Percentiles rank a stretch among this genome's conserved stretches.
phyloP scores from a whole-genome alignment of 2,113 vertebrate species.

The Serinus canaria region DNA sequence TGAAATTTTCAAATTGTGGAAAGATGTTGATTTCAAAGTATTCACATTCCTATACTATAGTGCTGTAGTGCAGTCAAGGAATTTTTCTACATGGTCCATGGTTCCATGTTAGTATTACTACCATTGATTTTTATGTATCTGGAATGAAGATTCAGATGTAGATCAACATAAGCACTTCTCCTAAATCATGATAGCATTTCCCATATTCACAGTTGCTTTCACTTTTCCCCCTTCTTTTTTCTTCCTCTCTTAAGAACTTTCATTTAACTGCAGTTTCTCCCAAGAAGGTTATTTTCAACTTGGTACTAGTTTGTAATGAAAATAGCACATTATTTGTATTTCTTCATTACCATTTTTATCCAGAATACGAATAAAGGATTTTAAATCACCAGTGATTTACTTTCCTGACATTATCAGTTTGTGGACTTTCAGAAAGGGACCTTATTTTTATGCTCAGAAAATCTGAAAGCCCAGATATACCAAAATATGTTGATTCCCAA shows the following conservation, averaged over 20 bases:
- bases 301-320: background rate
- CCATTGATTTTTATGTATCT: background rate
- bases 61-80: background rate
- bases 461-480: background rate
- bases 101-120: background rate
- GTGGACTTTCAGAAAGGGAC: background rate
- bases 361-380: background rate
- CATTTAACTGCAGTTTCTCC: background rate
- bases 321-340: background rate
- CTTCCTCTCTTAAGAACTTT: background rate
- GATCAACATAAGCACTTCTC: background rate
- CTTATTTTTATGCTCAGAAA: background rate
- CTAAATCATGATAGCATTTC: background rate
- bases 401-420: background rate
- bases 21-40: background rate
- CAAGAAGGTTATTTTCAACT: background rate
- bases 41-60: background rate
- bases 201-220: background rate
- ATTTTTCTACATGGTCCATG: background rate
- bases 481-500: background rate
- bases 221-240: background rate
- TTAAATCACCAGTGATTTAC: background rate
- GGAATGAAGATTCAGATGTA: background rate
- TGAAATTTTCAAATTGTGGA: background rate
- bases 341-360: background rate